Evolutionary conservation across 2,888 invertebrate species (phyloP).

Genomic region (Brachyptera risi): DNA sequence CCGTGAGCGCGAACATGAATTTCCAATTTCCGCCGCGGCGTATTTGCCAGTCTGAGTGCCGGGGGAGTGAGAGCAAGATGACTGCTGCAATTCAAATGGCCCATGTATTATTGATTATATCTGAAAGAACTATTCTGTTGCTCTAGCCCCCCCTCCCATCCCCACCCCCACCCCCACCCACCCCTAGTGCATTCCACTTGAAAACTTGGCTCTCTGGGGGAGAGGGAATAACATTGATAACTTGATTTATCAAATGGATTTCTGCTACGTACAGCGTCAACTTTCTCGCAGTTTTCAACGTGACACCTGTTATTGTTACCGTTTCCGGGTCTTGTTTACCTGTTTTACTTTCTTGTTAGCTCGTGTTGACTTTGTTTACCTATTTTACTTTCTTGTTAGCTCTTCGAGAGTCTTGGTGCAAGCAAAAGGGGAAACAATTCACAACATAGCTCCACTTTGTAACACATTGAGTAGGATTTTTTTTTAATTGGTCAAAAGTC

Average conservation of each 20-base stretch:
- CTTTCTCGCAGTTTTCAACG: not conserved
- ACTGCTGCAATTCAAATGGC: slow-evolving; percentile 34
- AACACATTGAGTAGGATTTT: no score
- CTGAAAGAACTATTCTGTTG: slow-evolving; percentile 30
- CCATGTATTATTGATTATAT: slow-evolving; percentile 37
- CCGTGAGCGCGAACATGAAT: slow-evolving; percentile 25
- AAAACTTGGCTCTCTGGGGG: slow-evolving; percentile 19
- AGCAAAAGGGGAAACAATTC: no score
- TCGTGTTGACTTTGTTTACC: not conserved
- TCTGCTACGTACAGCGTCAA: not conserved
- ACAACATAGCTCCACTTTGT: no score
- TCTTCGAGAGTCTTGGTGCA: not conserved
- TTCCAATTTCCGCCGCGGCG: slow-evolving; percentile 30
- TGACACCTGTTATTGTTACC: not conserved
- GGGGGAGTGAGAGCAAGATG: slow-evolving; percentile 10
- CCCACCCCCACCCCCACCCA: slow-evolving; percentile 13
- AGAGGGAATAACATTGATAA: slow-evolving; percentile 30
- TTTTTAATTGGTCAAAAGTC: no score
- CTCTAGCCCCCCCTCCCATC: slow-evolving; percentile 22
- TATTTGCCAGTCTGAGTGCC: slow-evolving; percentile 22
- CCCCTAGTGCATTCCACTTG: slow-evolving; percentile 9
- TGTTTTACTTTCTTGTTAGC: not conserved
- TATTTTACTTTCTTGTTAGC: not conserved
- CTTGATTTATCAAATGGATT: slow-evolving; percentile 32
- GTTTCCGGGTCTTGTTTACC: slow-evolving; percentile 15